These are phyloP conservation scores for Ectemnius cavifrons DNA, from an alignment of 2,888 invertebrate species.

Conservation along the genomic window DNA sequence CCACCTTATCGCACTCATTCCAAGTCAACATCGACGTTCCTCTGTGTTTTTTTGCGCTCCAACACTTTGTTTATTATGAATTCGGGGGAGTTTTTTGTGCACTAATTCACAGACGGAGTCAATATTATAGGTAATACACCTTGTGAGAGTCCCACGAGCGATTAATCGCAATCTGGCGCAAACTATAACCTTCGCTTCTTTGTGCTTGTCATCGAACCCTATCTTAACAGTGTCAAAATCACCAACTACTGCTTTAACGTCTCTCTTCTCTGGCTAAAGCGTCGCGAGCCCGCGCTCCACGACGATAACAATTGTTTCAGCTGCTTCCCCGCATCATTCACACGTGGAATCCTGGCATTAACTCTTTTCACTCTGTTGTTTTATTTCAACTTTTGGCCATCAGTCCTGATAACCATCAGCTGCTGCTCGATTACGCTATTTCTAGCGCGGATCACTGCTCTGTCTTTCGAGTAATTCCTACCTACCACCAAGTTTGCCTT, in stretches of 20 bases:
- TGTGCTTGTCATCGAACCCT: slow-evolving; percentile 59
- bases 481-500: too few species aligned
- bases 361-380: slow-evolving; percentile 26
- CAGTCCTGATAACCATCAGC: slow-evolving; percentile 15
- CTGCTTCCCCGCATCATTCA: slow-evolving; percentile 4
- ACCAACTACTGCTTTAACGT: slow-evolving; percentile 18
- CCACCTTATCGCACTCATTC: slow-evolving; percentile 51
- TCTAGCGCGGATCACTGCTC: too few species aligned
- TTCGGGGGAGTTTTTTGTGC: slow-evolving; percentile 62
- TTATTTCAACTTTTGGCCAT: slow-evolving; percentile 18
- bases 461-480: too few species aligned
- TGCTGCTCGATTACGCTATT: neutral
- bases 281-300: too few species aligned
- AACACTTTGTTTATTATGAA: slow-evolving; percentile 71
- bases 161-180: slow-evolving; percentile 21
- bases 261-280: neutral
- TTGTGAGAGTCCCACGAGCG: slow-evolving; percentile 43
- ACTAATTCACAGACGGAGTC: slow-evolving; percentile 66
- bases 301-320: slow-evolving; percentile 3
- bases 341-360: slow-evolving; percentile 12
- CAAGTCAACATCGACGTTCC: slow-evolving; percentile 62
- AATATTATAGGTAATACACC: slow-evolving; percentile 68
- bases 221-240: slow-evolving; percentile 47
- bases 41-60: slow-evolving; percentile 58
- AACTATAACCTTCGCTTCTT: slow-evolving; percentile 68